A percentile compares a stretch with the other conserved stretches of the same genome.
These are phyloP conservation scores for Cheilinus undulatus DNA, from an alignment of 2,113 vertebrate genomes.

Conservation along the genomic window DNA sequence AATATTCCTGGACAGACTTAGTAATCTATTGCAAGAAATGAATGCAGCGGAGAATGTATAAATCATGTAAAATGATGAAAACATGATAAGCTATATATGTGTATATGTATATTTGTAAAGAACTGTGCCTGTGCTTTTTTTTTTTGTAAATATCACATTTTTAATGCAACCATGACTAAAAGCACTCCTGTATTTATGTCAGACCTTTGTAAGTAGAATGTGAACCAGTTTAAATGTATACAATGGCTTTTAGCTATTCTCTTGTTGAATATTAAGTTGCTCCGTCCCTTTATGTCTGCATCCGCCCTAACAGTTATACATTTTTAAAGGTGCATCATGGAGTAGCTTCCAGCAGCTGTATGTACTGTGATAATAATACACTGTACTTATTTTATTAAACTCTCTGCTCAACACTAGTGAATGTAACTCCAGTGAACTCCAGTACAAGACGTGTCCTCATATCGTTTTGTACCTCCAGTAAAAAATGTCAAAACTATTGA, in stretches of 20 bases:
- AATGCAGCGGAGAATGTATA: rapidly evolving
- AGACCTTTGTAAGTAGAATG: too few relatives aligned
- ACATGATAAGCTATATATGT: slow-evolving; percentile 32
- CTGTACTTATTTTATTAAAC: slow-evolving; percentile 11
- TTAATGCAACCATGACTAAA: too few relatives aligned
- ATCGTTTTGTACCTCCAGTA: slow-evolving; percentile 5
- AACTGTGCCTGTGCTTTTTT: slow-evolving; percentile 10
- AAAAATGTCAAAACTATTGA: background rate
- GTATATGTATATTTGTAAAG: slow-evolving; percentile 54
- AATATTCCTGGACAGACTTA: slow-evolving; percentile 61
- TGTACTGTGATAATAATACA: slow-evolving; percentile 4
- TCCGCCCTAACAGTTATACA: background rate
- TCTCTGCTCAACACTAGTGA: slow-evolving; percentile 31
- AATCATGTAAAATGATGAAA: slow-evolving; percentile 20
- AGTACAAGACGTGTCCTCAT: background rate
- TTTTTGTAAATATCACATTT: slow-evolving; percentile 21
- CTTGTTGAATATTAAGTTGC: background rate
- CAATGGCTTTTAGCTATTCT: background rate
- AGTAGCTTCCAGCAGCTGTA: background rate
- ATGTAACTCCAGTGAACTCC: slow-evolving; percentile 23
- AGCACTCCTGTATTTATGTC: too few relatives aligned
- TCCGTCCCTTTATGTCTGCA: background rate
- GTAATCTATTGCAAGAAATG: slow-evolving; percentile 44
- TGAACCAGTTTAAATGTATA: slow-evolving; percentile 5
- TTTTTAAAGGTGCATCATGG: background rate